These are phyloP conservation scores for Ceratoteleas bidentatus DNA, from an alignment of 1,140 invertebrate species.

Conservation along the genomic window DNA sequence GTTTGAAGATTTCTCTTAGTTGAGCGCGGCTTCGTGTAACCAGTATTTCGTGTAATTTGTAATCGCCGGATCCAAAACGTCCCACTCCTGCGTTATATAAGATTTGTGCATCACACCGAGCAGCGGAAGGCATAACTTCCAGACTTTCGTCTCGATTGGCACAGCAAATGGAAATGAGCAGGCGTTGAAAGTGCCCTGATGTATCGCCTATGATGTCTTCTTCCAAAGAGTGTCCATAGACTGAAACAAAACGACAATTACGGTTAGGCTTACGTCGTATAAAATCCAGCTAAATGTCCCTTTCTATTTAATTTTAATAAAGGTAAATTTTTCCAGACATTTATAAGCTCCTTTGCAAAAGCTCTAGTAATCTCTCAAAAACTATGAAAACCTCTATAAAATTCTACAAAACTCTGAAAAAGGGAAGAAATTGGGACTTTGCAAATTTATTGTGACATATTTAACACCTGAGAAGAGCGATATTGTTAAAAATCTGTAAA, in stretches of 20 bases:
- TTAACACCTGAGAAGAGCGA: too few species aligned
- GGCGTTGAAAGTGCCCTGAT: constrained; percentile 92
- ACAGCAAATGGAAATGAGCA: constrained; percentile 88
- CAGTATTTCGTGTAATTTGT: constrained; percentile 89
- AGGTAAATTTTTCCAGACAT: too few species aligned
- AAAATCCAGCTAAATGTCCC: too few species aligned
- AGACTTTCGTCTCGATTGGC: constrained; percentile 85
- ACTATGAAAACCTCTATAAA: too few species aligned
- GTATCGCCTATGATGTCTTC: constrained; percentile 91
- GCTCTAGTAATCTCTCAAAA: too few species aligned
- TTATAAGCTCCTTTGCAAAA: too few species aligned
- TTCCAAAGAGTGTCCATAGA: constrained; percentile 89
- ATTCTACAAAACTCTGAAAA: too few species aligned
- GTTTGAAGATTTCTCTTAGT: constrained; percentile 89
- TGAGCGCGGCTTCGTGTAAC: constrained; percentile 91
- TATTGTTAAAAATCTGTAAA: too few species aligned
- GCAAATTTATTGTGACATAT: too few species aligned
- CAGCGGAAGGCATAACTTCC: neutral
- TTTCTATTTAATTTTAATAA: too few species aligned
- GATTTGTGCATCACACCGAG: neutral
- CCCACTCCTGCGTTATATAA: constrained; percentile 85
- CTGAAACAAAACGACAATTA: constrained; percentile 76
- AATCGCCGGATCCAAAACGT: constrained; percentile 93
- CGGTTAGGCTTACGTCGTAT: too few species aligned
- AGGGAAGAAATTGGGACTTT: too few species aligned